Base-by-base conservation (phyloP, 2,888 invertebrate species). In the Ctenicera cuprea region DNA sequence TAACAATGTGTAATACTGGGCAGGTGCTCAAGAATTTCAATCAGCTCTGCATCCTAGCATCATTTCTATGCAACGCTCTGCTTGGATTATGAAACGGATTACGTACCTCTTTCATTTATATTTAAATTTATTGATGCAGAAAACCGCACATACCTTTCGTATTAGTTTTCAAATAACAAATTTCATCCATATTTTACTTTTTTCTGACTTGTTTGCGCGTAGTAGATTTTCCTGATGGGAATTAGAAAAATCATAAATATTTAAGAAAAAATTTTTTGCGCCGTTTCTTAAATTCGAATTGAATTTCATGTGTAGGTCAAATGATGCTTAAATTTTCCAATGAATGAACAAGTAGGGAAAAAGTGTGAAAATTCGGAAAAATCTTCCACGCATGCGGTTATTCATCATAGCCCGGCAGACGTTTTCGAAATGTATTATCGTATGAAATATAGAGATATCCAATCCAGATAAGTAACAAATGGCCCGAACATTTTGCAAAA, bases 391-490 rank as follows among this genome's bases (percentile, higher is more conserved):
- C 71, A 57, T 45, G 59, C 54, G 54, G 71, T 71, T 71, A 71
- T 71, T 71, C 71, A 71, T 71, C 71, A 71, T 71, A 64, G 30
- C 59, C 8, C 22, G 57, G 54, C 64, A 57, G 71, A 71, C 71
- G 52, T 64, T 71, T 71, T 65, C 45, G 64, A 71, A 71, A 73
- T 73, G 73, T 73, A 73, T 68, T 73, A 73, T 76, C 75, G 74
- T 45, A 37, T 69, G 75, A 78, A 77, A 80, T 82, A 83, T 82
- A 78, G 81, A 82, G 82, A 82, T 83, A 79, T 82, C 82, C 81
- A 81, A 82, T 83, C 81, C 79, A 78, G 82, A 81, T 83, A 83
- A 83, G 82, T 83, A 83, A 83, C 82, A 82, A 83, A 83, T 76
- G 74, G 74, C 68, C 65, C 64, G 74, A 73, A 71, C 68, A 74